Percentiles rank a stretch among this genome's conserved stretches.
These are phyloP conservation scores for Orgyia antiqua DNA, from an alignment of 2,888 invertebrate species.

Conservation along the genomic window DNA sequence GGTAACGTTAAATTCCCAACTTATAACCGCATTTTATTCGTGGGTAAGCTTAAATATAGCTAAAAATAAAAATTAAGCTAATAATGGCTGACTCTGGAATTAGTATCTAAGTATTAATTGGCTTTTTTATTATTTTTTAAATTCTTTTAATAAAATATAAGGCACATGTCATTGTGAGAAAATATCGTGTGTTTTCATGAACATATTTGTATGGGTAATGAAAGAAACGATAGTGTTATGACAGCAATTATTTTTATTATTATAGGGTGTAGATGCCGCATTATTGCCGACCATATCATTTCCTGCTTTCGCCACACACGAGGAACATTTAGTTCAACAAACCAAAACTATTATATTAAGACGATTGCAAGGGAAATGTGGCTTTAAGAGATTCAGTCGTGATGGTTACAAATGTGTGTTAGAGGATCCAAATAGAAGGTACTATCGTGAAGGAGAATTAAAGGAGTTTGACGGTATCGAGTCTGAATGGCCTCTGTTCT, in stretches of 20 bases:
- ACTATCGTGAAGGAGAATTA: slow-evolving; percentile 94
- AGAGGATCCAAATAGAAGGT: slow-evolving; percentile 87
- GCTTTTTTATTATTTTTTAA: no score
- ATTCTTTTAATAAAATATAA: no score
- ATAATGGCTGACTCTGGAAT: no score
- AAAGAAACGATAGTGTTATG: no score
- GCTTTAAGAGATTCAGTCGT: slow-evolving; percentile 95
- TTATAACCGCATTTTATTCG: no score
- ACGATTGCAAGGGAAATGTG: slow-evolving; percentile 91
- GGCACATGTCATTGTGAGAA: no score
- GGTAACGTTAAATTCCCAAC: slow-evolving; percentile 66
- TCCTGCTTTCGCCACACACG: slow-evolving; percentile 99
- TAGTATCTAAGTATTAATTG: no score
- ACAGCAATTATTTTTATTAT: not conserved
- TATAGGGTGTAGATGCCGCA: slow-evolving; percentile 94
- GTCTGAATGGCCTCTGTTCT: slow-evolving; percentile 99
- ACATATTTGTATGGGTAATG: no score
- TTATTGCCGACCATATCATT: slow-evolving; percentile 96
- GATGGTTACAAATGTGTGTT: slow-evolving; percentile 95
- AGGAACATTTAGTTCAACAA: slow-evolving; percentile 89
- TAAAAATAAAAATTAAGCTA: no score
- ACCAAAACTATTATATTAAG: slow-evolving; percentile 91
- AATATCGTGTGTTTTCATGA: no score
- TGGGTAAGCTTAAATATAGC: not conserved
- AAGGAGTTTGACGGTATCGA: slow-evolving; percentile 97